Conservation (phyloP, 2,888 invertebrate species). For the Drosophila hamatofila region DNA sequence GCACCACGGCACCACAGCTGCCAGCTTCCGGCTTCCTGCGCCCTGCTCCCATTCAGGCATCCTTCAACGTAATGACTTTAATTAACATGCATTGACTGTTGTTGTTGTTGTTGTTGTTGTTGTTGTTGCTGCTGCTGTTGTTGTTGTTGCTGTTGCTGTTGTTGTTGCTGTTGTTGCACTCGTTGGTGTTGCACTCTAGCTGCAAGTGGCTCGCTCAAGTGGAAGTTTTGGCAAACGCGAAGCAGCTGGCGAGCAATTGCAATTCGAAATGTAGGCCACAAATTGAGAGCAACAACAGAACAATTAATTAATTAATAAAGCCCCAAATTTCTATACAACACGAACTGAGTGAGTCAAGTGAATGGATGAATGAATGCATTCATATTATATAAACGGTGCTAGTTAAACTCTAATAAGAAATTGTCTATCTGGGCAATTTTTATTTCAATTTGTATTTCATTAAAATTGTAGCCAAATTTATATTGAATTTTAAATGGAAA, state of each 20-base stretch:
- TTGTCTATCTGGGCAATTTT: no score
- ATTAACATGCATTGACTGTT: slow-evolving; percentile 63
- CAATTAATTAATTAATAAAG: slow-evolving; percentile 22
- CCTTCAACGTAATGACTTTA: slow-evolving; percentile 69
- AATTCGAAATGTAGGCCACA: slow-evolving; percentile 54
- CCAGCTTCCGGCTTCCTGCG: not conserved
- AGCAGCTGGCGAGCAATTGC: slow-evolving; percentile 14
- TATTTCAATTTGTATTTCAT: no score
- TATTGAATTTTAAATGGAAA: no score
- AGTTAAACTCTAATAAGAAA: no score
- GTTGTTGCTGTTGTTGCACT: slow-evolving; percentile 12
- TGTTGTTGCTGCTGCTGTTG: slow-evolving; percentile 11
- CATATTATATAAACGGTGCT: no score
- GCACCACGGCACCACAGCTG: not conserved
- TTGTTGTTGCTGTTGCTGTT: no score
- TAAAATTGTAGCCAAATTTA: not conserved
- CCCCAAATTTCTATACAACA: slow-evolving; percentile 7
- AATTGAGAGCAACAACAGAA: slow-evolving; percentile 32
- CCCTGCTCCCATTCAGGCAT: slow-evolving; percentile 17
- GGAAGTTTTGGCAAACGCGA: slow-evolving; percentile 47
- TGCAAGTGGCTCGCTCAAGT: slow-evolving; percentile 47
- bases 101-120: slow-evolving; percentile 12
- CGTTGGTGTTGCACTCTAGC: slow-evolving; percentile 18
- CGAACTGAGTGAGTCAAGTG: not conserved
- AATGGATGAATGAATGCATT: slow-evolving; percentile 3